Conservation (phyloP, 2,113 vertebrate species). For the Xenus cinereus region DNA sequence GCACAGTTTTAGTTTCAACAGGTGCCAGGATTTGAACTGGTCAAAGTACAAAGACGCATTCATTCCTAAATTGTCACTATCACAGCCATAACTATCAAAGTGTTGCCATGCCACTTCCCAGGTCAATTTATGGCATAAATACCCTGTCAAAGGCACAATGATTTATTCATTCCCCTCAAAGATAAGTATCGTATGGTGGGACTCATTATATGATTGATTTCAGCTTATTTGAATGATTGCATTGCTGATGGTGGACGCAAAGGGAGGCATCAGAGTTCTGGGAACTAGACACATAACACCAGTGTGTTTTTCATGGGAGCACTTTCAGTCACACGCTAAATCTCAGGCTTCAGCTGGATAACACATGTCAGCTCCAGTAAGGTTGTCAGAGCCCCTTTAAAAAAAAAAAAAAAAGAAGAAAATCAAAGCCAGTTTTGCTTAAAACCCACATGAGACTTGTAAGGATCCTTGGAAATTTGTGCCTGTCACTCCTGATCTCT, state of each 20-base stretch:
- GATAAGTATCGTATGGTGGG: constrained; percentile 73
- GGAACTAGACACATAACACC: constrained; percentile 76
- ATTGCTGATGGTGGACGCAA: constrained; percentile 55
- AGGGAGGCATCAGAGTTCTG: constrained; percentile 61
- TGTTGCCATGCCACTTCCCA: constrained; percentile 60
- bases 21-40: constrained; percentile 65
- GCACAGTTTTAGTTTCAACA: constrained; percentile 75
- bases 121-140: constrained; percentile 62
- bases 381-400: not conserved
- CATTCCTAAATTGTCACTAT: constrained; percentile 60
- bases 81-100: constrained; percentile 62
- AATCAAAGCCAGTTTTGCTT: not conserved
- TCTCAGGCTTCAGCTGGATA: not conserved
- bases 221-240: constrained; percentile 74
- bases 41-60: constrained; percentile 72
- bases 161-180: constrained; percentile 77
- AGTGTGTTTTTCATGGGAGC: constrained; percentile 53
- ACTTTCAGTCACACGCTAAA: not conserved
- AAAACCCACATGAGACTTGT: not conserved
- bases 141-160: constrained; percentile 72
- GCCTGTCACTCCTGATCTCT: not conserved
- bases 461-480: constrained; percentile 10
- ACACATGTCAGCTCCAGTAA: not conserved
- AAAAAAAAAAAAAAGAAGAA: not conserved
- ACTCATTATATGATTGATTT: constrained; percentile 81